Evolutionary conservation across 2,113 vertebrate species (phyloP).

Genomic region (Macroglossus sobrinus): DNA sequence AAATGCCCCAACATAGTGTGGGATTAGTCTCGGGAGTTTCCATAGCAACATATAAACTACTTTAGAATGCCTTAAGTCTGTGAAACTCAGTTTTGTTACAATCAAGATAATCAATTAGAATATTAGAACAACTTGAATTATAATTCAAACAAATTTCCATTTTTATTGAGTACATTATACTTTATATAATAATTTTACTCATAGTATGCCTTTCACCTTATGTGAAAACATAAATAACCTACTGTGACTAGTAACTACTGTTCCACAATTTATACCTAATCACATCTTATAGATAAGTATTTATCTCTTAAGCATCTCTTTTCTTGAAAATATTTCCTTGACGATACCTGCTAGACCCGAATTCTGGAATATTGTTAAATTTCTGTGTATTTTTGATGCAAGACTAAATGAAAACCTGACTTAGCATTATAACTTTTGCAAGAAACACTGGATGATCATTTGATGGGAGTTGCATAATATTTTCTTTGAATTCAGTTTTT

Average conservation of each 20-base stretch:
- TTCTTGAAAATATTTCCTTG: slow-evolving; percentile 53
- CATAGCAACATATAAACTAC: slow-evolving; percentile 41
- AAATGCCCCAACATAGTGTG: slow-evolving; percentile 43
- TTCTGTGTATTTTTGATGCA: not conserved
- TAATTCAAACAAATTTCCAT: slow-evolving; percentile 54
- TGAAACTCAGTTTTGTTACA: slow-evolving; percentile 43
- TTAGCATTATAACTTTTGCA: slow-evolving; percentile 3
- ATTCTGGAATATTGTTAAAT: slow-evolving; percentile 21
- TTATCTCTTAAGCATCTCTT: slow-evolving; percentile 34
- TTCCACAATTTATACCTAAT: not conserved
- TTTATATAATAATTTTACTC: slow-evolving; percentile 23
- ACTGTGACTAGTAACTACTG: not conserved
- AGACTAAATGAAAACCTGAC: slow-evolving; percentile 44
- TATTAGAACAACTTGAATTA: slow-evolving; percentile 40
- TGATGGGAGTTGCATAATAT: slow-evolving; percentile 26
- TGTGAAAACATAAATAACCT: slow-evolving; percentile 27
- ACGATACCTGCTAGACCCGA: slow-evolving; percentile 29
- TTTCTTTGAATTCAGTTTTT: slow-evolving; percentile 10
- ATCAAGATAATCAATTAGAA: slow-evolving; percentile 63
- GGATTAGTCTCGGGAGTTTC: slow-evolving; percentile 51
- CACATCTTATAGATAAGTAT: not conserved
- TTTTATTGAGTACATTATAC: slow-evolving; percentile 51
- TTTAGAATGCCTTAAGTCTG: slow-evolving; percentile 34
- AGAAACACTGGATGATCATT: slow-evolving; percentile 1
- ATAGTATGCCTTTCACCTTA: not conserved